phyloP scores from a whole-genome alignment of 2,797 vertebrate genomes.

The Falco columbarius region DNA sequence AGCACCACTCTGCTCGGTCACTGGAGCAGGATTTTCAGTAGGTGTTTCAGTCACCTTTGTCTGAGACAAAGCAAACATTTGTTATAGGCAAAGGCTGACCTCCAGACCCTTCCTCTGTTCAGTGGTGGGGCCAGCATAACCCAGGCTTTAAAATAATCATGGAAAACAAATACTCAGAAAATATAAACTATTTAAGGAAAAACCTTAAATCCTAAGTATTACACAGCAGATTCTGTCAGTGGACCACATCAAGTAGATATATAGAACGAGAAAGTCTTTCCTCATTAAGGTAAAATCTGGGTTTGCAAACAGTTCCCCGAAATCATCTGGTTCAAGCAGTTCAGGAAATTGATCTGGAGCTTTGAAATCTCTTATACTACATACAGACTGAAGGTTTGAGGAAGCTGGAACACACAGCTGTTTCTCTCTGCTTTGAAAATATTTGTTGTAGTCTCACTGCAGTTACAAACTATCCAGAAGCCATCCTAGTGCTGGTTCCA shows the following conservation, averaged over 20 bases:
- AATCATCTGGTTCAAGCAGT: neutral
- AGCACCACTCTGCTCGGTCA: constrained; percentile 75
- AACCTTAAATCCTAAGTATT: neutral
- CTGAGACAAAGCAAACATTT: constrained; percentile 31
- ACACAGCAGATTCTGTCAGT: neutral
- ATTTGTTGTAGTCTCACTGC: neutral
- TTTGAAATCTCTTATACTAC: neutral
- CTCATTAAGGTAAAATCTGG: neutral
- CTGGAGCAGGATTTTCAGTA: constrained; percentile 76
- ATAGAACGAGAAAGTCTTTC: neutral
- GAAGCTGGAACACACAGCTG: neutral
- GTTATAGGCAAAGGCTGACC: neutral
- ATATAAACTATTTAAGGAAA: neutral
- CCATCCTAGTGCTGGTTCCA: neutral
- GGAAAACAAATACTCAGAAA: neutral
- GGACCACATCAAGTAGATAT: neutral
- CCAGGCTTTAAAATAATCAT: neutral
- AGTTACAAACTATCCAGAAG: neutral
- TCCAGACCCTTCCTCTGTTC: neutral
- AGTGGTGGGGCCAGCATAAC: neutral
- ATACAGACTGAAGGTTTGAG: neutral
- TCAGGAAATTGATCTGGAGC: neutral
- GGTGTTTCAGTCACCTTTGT: constrained; percentile 75
- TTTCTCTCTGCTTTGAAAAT: neutral
- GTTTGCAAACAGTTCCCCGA: neutral